Conservation (phyloP, 2,888 invertebrate species). For the Nebria brevicollis region DNA sequence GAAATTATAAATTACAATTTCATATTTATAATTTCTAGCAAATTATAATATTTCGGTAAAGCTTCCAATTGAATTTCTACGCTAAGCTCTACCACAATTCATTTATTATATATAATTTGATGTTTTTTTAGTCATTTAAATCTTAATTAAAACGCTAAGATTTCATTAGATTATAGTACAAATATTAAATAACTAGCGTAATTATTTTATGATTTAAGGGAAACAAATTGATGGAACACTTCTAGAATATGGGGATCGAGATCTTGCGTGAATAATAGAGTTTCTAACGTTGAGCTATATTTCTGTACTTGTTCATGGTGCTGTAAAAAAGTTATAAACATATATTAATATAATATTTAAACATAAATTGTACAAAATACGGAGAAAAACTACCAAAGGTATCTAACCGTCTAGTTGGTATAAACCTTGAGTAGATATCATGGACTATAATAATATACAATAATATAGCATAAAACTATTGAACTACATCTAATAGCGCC, state of each 20-base stretch:
- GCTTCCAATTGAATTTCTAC: neutral
- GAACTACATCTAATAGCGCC: too few relatives aligned
- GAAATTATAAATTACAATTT: neutral
- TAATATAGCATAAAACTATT: too few relatives aligned
- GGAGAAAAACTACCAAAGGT: too few relatives aligned
- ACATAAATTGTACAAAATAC: neutral
- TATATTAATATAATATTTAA: neutral
- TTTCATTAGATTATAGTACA: neutral
- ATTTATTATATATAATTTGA: neutral
- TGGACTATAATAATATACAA: too few relatives aligned
- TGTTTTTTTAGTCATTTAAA: neutral
- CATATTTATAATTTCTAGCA: neutral
- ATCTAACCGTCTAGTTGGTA: too few relatives aligned
- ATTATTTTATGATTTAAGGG: constrained; percentile 75
- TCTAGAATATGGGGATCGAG: constrained; percentile 95
- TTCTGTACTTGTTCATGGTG: constrained; percentile 98
- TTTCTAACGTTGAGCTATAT: constrained; percentile 94
- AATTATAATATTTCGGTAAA: neutral
- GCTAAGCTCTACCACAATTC: neutral
- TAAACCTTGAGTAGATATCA: too few relatives aligned
- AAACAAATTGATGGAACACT: constrained; percentile 97
- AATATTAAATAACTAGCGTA: neutral
- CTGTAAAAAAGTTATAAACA: constrained; percentile 68
- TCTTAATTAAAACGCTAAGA: neutral
- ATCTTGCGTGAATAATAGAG: constrained; percentile 94